Evolutionary conservation across 2,888 invertebrate species (phyloP).

Genomic region (Azorinus chamasolen): DNA sequence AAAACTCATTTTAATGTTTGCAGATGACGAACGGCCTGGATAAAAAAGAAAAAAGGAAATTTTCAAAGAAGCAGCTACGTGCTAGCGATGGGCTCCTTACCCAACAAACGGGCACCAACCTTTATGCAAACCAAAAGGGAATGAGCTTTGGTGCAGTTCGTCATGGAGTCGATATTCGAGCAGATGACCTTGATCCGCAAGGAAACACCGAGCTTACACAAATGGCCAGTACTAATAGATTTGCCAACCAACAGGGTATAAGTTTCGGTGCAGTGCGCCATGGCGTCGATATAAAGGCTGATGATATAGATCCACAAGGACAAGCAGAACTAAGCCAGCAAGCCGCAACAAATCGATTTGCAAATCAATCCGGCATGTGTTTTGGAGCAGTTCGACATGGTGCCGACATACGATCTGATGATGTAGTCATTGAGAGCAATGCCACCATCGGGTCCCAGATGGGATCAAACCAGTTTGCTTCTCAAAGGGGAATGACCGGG

Average conservation of each 20-base stretch:
- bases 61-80: conserved; percentile 82
- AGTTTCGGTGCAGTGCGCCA: conserved; percentile 75
- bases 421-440: conserved; percentile 76
- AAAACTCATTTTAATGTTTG: conserved; percentile 17
- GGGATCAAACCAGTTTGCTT: conserved; percentile 84
- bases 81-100: conserved; percentile 82
- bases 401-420: conserved; percentile 84
- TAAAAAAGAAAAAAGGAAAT: conserved; percentile 65
- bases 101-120: conserved; percentile 85
- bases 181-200: conserved; percentile 78
- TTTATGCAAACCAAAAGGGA: conserved; percentile 83
- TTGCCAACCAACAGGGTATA: conserved; percentile 80
- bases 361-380: conserved; percentile 83
- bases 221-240: conserved; percentile 79
- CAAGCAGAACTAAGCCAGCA: conserved; percentile 71
- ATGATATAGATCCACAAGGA: conserved; percentile 62
- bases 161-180: conserved; percentile 84
- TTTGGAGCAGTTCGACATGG: conserved; percentile 82
- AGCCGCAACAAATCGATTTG: conserved; percentile 81
- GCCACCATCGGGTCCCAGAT: conserved; percentile 80
- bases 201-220: conserved; percentile 70
- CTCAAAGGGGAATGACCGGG: conserved; percentile 83
- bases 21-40: conserved; percentile 57
- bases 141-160: conserved; percentile 80
- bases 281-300: conserved; percentile 67